Base-by-base conservation (phyloP, 1,140 invertebrate genomes). In the Rhizoglyphus robini region DNA sequence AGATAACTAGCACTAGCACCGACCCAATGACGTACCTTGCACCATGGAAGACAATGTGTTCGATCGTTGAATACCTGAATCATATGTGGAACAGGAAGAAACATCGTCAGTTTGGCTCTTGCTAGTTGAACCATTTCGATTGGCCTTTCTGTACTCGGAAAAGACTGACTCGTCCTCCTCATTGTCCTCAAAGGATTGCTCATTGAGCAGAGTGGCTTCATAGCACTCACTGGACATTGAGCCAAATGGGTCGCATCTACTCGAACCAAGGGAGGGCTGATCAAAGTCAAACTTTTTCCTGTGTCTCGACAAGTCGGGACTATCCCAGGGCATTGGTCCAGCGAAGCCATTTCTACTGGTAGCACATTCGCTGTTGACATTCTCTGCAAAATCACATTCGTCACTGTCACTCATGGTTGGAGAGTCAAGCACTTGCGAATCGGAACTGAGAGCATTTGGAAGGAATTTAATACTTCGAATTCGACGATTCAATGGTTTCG, bases 371-470 rank as follows among this genome's bases (percentile, higher is more conserved):
- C 41, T 31, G 23, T 32, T 57, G 11, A 57, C 29, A 23, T 59
- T 46, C 11, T 30, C 31, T n/a, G 51, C 46, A 30, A 65, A 65
- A 29, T 27, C 25, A 20, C 8, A 49, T n/a, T 54, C n/a, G 18
- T 38, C 31, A 34, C 8, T 38, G n/a, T 66, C 63, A 23, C 51
- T 47, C 23, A 27, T 57, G 15, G 59, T 57, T 31, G 70, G 70
- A 13, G 70, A 71, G 54, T 71, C 70, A 48, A 71, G 60, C 59
- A 68, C 67, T 57, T 68, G 62, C 30, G 70, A 69, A 67, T 71
- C 70, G 46, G 58, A 57, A 31, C 63, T 65, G 18, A 67, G 20
- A 15, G 63, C 60, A 23, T 68, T 68, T 23, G 67, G 67, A 18
- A 68, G n/a, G 47, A 68, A 68, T 31, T 65, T 30, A 29, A 68